A percentile compares a stretch with the other conserved stretches of the same genome.
Conservation (phyloP, 2,113 vertebrate species). For the Actenoides lindsayi region DNA sequence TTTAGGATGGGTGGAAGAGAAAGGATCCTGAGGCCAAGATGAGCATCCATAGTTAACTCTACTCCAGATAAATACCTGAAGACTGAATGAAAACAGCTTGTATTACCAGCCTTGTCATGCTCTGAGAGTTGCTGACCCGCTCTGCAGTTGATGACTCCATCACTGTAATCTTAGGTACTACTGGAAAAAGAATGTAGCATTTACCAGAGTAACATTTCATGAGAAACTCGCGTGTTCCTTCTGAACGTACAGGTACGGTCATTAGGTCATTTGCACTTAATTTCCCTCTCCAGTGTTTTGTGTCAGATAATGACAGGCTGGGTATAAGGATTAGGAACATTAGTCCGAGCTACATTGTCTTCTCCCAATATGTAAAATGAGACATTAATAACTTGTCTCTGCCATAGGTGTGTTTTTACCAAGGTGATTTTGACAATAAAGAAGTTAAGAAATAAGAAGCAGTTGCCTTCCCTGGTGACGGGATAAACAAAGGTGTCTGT, state of each 20-base stretch:
- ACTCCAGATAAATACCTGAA: not conserved
- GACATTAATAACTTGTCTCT: not conserved
- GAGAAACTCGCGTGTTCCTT: not conserved
- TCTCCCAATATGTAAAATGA: not conserved
- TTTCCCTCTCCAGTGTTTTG: not conserved
- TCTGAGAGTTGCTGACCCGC: not conserved
- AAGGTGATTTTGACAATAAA: not conserved
- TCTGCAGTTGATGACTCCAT: not conserved
- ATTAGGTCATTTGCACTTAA: not conserved
- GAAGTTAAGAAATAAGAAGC: not conserved
- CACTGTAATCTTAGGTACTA: accelerated
- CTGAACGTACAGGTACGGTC: accelerated
- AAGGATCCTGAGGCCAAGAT: not conserved
- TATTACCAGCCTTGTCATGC: not conserved
- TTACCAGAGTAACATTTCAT: not conserved
- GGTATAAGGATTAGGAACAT: not conserved
- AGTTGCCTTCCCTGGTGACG: accelerated
- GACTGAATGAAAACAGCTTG: not conserved
- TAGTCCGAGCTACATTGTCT: not conserved
- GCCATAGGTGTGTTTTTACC: not conserved
- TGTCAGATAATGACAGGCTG: not conserved
- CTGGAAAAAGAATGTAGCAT: not conserved
- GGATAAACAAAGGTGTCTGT: not conserved
- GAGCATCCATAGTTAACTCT: not conserved
- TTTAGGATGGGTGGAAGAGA: not conserved